Evolutionary conservation across 2,888 invertebrate species (phyloP).

Genomic region (Cephus pygmeus): DNA sequence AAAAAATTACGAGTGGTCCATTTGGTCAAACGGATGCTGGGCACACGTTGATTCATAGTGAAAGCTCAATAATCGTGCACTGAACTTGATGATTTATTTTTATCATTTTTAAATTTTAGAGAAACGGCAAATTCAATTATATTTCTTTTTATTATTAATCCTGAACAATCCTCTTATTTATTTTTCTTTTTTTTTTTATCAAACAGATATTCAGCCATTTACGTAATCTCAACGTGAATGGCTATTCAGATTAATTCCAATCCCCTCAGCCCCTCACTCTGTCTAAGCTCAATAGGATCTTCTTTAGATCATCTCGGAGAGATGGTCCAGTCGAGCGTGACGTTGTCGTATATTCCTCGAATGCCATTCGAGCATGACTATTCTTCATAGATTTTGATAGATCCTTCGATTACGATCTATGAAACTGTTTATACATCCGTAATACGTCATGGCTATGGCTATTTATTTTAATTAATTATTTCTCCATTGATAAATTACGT

Average conservation of each 20-base stretch:
- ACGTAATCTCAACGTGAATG: background rate
- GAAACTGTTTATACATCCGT: background rate
- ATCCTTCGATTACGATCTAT: background rate
- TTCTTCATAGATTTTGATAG: background rate
- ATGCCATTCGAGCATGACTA: background rate
- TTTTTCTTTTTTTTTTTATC: background rate
- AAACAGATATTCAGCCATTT: background rate
- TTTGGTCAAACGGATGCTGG: background rate
- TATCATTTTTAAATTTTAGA: background rate
- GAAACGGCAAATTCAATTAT: background rate
- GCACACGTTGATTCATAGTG: background rate
- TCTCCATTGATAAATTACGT: background rate
- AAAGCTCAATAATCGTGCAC: background rate
- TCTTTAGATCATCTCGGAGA: background rate
- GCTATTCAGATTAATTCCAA: too few species aligned
- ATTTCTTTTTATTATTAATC: background rate
- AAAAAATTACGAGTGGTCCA: background rate
- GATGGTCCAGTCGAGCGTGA: background rate
- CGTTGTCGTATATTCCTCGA: background rate
- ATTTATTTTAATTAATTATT: background rate
- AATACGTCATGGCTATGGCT: background rate
- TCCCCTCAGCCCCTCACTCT: background rate
- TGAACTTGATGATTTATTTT: background rate
- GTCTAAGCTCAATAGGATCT: background rate
- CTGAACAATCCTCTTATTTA: background rate